Evolutionary conservation across 2,113 vertebrate genomes (phyloP).

Genomic region (Verasper variegatus): DNA sequence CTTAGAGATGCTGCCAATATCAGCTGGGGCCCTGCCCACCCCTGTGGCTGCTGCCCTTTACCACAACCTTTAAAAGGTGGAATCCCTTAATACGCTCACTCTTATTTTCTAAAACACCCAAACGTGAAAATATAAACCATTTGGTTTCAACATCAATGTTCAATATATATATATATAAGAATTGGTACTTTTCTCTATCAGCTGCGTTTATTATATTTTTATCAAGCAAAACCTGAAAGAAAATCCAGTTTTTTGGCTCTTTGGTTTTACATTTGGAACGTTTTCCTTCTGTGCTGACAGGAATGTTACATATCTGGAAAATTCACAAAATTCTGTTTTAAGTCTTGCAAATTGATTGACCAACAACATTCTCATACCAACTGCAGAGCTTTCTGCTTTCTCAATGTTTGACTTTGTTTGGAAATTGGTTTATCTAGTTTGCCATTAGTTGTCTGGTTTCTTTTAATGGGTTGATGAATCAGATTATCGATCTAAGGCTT

Average conservation of each 20-base stretch:
- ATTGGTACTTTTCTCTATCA: background rate
- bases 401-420: no score
- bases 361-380: no score
- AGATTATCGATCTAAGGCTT: no score
- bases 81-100: constrained; percentile 60
- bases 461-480: no score
- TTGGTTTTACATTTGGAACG: no score
- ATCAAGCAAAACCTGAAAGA: background rate
- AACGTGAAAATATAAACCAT: constrained; percentile 38
- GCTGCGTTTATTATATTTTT: background rate
- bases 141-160: constrained; percentile 3
- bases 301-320: no score
- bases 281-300: no score
- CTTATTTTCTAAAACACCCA: constrained; percentile 60
- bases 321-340: no score
- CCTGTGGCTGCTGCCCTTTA: constrained; percentile 76
- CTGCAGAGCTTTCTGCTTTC: no score
- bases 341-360: no score
- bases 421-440: no score
- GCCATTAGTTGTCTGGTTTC: no score
- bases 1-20: constrained; percentile 82
- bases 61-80: constrained; percentile 76
- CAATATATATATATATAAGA: background rate
- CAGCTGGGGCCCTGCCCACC: constrained; percentile 66
- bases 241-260: background rate